Evolutionary conservation across 1,140 invertebrate genomes (phyloP).

Genomic region (Atopsyche davidsoni): DNA sequence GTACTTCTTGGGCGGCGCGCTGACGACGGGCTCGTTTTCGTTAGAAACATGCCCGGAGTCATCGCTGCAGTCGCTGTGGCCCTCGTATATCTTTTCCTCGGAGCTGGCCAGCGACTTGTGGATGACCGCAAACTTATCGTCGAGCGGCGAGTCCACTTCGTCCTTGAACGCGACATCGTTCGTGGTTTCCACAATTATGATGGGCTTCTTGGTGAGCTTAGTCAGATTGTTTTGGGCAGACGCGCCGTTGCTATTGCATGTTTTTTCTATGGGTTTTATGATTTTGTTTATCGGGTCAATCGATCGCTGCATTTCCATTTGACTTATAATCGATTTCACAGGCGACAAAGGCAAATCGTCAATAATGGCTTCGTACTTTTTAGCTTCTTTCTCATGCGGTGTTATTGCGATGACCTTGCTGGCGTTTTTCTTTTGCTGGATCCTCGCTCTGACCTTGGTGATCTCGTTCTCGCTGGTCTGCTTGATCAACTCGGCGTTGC

Average conservation of each 20-base stretch:
- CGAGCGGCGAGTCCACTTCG: neutral
- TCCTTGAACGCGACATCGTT: conserved; percentile 31
- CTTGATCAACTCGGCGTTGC: conserved; percentile 37
- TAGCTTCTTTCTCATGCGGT: conserved; percentile 34
- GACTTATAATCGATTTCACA: conserved; percentile 46
- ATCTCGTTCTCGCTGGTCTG: conserved; percentile 39
- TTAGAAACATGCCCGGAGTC: conserved; percentile 74
- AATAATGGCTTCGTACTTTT: conserved; percentile 36
- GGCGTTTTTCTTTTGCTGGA: conserved; percentile 40
- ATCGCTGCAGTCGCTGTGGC: conserved; percentile 57
- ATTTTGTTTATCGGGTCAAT: conserved; percentile 43
- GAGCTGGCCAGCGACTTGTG: conserved; percentile 35
- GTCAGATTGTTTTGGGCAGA: conserved; percentile 45
- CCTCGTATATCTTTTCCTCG: conserved; percentile 47
- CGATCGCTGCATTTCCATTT: conserved; percentile 44
- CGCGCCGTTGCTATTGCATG: conserved; percentile 41
- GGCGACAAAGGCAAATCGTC: conserved; percentile 40
- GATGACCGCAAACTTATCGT: conserved; percentile 34
- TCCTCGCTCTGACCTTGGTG: conserved; percentile 42
- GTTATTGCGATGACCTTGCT: conserved; percentile 36
- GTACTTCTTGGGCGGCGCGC: conserved; percentile 34
- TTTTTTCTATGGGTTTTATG: conserved; percentile 43
- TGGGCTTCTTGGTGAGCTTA: conserved; percentile 44
- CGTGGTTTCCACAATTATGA: conserved; percentile 41
- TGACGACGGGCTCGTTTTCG: conserved; percentile 52